Percentiles rank a stretch among this genome's conserved stretches.
These are phyloP conservation scores for Epsilonema sp. DNA, from an alignment of 2,888 invertebrate species.

Conservation along the genomic window DNA sequence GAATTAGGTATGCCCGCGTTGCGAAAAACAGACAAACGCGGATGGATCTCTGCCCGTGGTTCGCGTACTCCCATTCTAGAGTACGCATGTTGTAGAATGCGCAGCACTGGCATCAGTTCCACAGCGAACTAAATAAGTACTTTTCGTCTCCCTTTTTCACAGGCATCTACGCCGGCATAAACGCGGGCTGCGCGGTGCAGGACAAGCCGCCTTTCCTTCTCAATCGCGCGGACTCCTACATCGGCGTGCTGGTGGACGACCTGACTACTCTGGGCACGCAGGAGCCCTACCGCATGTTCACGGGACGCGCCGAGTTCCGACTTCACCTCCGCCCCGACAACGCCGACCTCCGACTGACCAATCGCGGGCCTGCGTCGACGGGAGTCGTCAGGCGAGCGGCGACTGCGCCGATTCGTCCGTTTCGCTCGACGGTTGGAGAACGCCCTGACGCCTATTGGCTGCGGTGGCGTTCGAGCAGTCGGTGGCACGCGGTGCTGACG, in stretches of 20 bases:
- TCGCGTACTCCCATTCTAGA: too few species aligned
- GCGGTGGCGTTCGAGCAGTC: too few species aligned
- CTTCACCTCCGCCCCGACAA: conserved; percentile 47
- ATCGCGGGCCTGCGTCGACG: conserved; percentile 38
- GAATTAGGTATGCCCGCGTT: too few species aligned
- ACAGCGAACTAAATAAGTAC: too few species aligned
- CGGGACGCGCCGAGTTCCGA: conserved; percentile 63
- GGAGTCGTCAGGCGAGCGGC: conserved; percentile 4
- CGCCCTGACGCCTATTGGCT: too few species aligned
- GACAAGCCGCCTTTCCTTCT: conserved; percentile 13
- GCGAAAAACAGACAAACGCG: too few species aligned
- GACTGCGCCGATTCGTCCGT: background rate
- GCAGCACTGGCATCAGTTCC: too few species aligned
- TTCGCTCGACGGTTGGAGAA: too few species aligned
- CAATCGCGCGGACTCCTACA: conserved; percentile 45
- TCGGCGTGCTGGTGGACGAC: conserved; percentile 70
- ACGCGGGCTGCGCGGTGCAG: conserved; percentile 45
- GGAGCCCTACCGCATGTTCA: conserved; percentile 81
- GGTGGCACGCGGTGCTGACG: too few species aligned
- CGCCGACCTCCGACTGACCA: conserved; percentile 50
- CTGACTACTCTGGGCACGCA: conserved; percentile 56
- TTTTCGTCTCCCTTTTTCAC: too few species aligned
- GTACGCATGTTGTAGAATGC: too few species aligned
- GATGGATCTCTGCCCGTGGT: too few species aligned
- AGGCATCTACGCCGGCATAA: conserved; percentile 60